Base-by-base conservation (phyloP, 53 echinoderm and acorn worm genomes). In the Paracentrotus lividus region DNA sequence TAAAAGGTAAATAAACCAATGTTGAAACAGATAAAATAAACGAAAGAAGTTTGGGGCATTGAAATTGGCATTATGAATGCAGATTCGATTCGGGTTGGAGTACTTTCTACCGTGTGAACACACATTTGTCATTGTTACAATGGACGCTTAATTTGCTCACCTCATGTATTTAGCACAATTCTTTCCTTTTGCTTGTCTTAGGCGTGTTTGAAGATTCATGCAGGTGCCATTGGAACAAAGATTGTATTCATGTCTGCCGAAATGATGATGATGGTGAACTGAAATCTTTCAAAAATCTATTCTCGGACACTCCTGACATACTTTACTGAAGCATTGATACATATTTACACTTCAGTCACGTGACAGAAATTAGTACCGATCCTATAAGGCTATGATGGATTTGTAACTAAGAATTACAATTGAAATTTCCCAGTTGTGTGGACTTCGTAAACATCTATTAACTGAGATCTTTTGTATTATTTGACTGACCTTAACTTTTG, bases 21-120 rank as follows among this genome's bases (percentile, higher is more conserved):
- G 92, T 92, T 77, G 92, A 92, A 92, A 57, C 59, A 92, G 92
- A 92, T 54, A 78, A 61, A 92, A 92, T 92, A 92, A 54, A 92
- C 92, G 81, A 20, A 89, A n/a, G 14, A 75, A 53, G 77, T 58
- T 78, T 53, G 58, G 20, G 77, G 81, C 53, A 69, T 90, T 78
- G 90, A 75, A 90, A 90, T 69, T 69, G 72, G 72, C 75, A 49
- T 72, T 90, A 72, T 49, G 72, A 72, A 72, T 90, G 52, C 69
- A 90, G 68, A 42, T 66, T 66, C 51, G 88, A 88, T 90, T 90
- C 90, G 90, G 90, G 90, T 90, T 68, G 90, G 31, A 44, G 90
- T 90, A 90, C 90, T 90, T 90, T 47, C 61, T 36, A 31, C 26
- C 12, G 32, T 72, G 49, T 67, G 72, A 75, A 72, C 43, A 47